phyloP scores from a whole-genome alignment of 2,888 invertebrate species.

The Agrenia bidenticulata region DNA sequence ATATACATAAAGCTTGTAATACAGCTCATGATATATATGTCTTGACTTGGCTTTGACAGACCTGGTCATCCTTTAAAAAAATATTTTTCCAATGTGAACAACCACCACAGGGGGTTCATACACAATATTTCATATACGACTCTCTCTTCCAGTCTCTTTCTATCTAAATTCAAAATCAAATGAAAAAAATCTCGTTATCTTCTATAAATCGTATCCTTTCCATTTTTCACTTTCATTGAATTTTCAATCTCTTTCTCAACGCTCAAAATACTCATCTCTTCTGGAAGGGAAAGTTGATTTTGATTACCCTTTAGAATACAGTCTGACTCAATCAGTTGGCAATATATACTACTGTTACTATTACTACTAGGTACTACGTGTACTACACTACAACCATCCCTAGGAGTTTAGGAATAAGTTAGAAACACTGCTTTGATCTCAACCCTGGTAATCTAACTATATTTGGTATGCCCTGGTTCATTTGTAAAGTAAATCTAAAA shows the following conservation, averaged over 20 bases:
- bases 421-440: too few relatives aligned
- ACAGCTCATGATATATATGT: not conserved
- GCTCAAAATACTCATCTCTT: too few relatives aligned
- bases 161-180: not conserved
- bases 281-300: too few relatives aligned
- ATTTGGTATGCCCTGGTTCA: too few relatives aligned
- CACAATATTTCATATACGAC: not conserved
- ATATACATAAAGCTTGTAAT: not conserved
- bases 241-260: constrained; percentile 5
- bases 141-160: not conserved
- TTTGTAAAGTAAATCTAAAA: too few relatives aligned
- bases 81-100: not conserved
- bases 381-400: too few relatives aligned
- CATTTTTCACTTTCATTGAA: constrained; percentile 13
- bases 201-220: constrained; percentile 14
- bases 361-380: too few relatives aligned
- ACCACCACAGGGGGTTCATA: constrained; percentile 7
- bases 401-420: too few relatives aligned
- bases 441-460: too few relatives aligned
- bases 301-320: too few relatives aligned
- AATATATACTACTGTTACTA: too few relatives aligned
- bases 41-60: not conserved
- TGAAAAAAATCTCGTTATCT: constrained; percentile 14
- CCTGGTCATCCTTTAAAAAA: not conserved
- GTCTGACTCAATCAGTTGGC: too few relatives aligned